Percentiles rank a stretch among this genome's conserved stretches.
Conservation (phyloP, 2,888 invertebrate species). For the Drosophila macrospina region DNA sequence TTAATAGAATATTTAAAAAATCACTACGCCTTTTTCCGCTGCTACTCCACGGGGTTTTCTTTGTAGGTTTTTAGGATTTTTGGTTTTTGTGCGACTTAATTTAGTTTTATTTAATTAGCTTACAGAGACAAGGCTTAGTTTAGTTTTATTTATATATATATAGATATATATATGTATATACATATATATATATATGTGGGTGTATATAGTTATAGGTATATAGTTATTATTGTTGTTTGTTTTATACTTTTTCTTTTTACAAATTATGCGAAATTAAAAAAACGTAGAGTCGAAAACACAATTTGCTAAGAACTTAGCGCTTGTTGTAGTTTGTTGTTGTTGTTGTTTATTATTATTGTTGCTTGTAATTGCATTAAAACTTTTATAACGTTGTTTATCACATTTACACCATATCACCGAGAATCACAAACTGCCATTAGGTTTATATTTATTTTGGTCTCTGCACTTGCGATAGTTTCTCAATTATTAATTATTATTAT, state of each 20-base stretch:
- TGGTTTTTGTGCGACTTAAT: conserved; percentile 67
- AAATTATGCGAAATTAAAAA: conserved; percentile 66
- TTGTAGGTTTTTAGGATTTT: conserved; percentile 11
- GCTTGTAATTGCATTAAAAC: conserved; percentile 67
- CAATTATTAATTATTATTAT: conserved; percentile 43
- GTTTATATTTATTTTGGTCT: conserved; percentile 60
- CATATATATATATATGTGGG: conserved; percentile 26
- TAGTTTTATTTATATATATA: conserved; percentile 28
- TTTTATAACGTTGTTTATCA: conserved; percentile 74
- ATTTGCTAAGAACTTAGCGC: conserved; percentile 44
- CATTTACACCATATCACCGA: conserved; percentile 81
- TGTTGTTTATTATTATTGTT: conserved; percentile 38
- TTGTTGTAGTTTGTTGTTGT: conserved; percentile 17
- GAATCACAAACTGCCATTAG: conserved; percentile 77
- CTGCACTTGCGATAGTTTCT: conserved; percentile 74
- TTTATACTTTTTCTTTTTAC: conserved; percentile 35
- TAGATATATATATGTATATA: no score
- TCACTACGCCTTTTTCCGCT: conserved; percentile 47
- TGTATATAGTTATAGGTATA: conserved; percentile 63
- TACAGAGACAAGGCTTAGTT: conserved; percentile 75
- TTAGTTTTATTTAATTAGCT: conserved; percentile 47
- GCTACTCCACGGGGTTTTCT: conserved; percentile 31
- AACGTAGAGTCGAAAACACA: conserved; percentile 67
- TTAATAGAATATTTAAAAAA: conserved; percentile 65
- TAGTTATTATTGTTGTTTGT: conserved; percentile 64